A percentile compares a stretch with the other conserved stretches of the same genome.
These are phyloP conservation scores for Nowickia ferox DNA, from an alignment of 2,888 invertebrate genomes.

Conservation along the genomic window DNA sequence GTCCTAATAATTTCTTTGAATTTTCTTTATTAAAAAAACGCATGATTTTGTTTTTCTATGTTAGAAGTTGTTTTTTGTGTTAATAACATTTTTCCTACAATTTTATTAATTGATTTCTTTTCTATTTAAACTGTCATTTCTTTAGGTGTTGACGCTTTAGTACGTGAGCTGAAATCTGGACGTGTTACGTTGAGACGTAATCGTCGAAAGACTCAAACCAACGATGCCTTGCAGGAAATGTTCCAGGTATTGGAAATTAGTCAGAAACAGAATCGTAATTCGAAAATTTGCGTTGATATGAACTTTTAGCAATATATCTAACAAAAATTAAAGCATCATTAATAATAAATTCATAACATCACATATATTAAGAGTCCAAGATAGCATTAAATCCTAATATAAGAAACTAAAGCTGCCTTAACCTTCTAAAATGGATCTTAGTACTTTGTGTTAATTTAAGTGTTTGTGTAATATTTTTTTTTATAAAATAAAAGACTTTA, in stretches of 20 bases:
- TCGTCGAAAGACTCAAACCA: conserved; percentile 81
- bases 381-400: conserved; percentile 9
- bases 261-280: conserved; percentile 82
- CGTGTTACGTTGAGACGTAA: conserved; percentile 82
- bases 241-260: conserved; percentile 83
- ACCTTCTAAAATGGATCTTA: conserved; percentile 29
- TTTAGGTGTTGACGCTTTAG: conserved; percentile 83
- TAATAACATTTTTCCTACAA: not conserved
- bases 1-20: not conserved
- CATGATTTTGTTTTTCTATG: conserved; percentile 29
- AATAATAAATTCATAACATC: conserved; percentile 1
- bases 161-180: conserved; percentile 82
- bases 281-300: conserved; percentile 81
- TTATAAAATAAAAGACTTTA: not conserved
- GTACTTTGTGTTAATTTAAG: conserved; percentile 27
- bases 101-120: conserved; percentile 12
- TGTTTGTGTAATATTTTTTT: conserved; percentile 17
- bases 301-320: conserved; percentile 70
- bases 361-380: not conserved
- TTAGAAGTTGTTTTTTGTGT: not conserved
- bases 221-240: conserved; percentile 82
- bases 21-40: not conserved
- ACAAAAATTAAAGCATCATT: not conserved
- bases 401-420: conserved; percentile 48
- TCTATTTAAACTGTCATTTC: conserved; percentile 17